These are phyloP conservation scores for Parus major DNA, from an alignment of 2,113 vertebrate species.

Conservation along the genomic window DNA sequence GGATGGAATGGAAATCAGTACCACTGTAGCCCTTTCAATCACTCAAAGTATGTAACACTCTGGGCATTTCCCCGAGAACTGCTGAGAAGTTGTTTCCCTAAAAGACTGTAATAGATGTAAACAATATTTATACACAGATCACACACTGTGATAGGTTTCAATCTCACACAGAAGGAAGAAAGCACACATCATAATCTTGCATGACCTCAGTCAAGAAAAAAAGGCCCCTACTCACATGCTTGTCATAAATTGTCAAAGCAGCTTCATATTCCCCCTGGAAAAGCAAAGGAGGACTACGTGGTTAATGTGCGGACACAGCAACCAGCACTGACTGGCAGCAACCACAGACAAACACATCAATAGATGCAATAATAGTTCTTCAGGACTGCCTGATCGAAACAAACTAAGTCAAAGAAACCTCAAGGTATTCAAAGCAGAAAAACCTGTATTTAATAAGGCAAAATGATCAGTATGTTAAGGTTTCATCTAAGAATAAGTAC, in stretches of 20 bases:
- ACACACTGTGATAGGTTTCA: background rate
- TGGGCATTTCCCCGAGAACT: background rate
- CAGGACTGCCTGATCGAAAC: background rate
- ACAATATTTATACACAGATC: background rate
- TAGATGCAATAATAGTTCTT: background rate
- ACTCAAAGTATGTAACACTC: background rate
- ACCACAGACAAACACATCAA: background rate
- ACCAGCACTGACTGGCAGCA: background rate
- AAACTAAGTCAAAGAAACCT: background rate
- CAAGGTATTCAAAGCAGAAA: background rate
- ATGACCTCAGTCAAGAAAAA: background rate
- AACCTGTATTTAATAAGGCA: background rate
- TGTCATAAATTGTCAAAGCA: conserved; percentile 87
- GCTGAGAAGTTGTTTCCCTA: background rate
- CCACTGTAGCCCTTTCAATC: background rate
- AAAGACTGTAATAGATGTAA: background rate
- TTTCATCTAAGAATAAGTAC: background rate
- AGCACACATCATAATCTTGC: rapidly evolving
- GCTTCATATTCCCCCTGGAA: conserved; percentile 89
- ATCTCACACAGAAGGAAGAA: background rate
- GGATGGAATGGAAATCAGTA: background rate
- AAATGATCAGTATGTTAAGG: background rate
- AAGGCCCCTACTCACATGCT: conserved; percentile 78
- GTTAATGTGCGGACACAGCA: background rate
- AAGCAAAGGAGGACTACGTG: background rate